phyloP scores from a whole-genome alignment of 1,140 invertebrate species.

The Ostrea denselamellosa region DNA sequence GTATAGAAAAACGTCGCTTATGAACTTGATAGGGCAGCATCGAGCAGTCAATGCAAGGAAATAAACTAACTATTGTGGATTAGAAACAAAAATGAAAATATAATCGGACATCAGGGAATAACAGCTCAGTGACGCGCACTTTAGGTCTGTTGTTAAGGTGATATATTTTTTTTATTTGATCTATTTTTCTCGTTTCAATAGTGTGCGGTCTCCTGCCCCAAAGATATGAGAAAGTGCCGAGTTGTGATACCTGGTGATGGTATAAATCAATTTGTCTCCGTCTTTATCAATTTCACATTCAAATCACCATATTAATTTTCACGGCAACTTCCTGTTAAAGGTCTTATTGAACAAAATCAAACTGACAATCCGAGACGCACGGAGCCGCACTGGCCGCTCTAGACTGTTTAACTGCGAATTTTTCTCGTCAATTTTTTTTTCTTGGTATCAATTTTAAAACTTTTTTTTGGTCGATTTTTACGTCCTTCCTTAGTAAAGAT shows the following conservation, averaged over 20 bases:
- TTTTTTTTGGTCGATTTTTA: neutral
- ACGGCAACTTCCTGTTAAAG: neutral
- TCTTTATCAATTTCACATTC: slow-evolving; percentile 28
- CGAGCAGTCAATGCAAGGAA: too few relatives aligned
- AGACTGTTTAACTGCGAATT: neutral
- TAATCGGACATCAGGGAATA: too few relatives aligned
- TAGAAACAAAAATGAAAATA: too few relatives aligned
- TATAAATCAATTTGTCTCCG: slow-evolving; percentile 12
- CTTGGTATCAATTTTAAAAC: neutral
- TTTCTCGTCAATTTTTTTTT: neutral
- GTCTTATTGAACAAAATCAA: neutral
- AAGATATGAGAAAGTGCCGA: neutral
- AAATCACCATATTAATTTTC: neutral
- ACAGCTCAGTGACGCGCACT: too few relatives aligned
- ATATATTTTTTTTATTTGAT: too few relatives aligned
- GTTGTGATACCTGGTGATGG: neutral
- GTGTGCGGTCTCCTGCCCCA: neutral
- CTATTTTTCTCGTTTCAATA: too few relatives aligned
- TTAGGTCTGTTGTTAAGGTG: too few relatives aligned
- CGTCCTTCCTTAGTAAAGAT: too few relatives aligned
- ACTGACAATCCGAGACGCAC: neutral
- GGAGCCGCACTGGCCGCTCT: neutral
- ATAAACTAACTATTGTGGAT: too few relatives aligned
- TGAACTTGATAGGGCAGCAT: too few relatives aligned
- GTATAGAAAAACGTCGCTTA: too few relatives aligned